A percentile compares a stretch with the other conserved stretches of the same genome.
These are phyloP conservation scores for Thecophora atra DNA, from an alignment of 2,888 invertebrate species.

Conservation along the genomic window DNA sequence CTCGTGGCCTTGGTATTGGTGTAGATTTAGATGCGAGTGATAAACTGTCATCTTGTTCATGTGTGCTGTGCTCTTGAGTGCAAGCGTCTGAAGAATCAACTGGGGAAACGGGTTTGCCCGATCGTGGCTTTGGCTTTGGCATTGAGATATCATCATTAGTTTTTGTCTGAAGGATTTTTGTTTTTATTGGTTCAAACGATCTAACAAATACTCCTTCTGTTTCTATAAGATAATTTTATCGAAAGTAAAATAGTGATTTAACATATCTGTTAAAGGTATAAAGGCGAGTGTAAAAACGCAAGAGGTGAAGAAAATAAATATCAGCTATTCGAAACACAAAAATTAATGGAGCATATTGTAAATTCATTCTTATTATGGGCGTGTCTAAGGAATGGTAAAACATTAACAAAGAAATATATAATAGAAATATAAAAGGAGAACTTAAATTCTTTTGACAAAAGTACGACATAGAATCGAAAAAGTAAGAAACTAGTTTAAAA, in stretches of 20 bases:
- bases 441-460: too few species aligned
- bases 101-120: conserved; percentile 58
- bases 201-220: conserved; percentile 62
- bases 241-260: conserved; percentile 29
- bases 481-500: too few species aligned
- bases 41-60: conserved; percentile 31
- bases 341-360: too few species aligned
- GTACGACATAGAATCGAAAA: too few species aligned
- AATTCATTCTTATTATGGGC: too few species aligned
- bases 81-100: conserved; percentile 41
- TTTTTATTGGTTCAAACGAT: conserved; percentile 58
- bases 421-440: too few species aligned
- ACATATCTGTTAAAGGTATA: neutral
- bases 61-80: conserved; percentile 2
- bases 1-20: conserved; percentile 63
- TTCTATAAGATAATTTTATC: conserved; percentile 62
- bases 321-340: too few species aligned
- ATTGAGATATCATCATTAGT: conserved; percentile 59
- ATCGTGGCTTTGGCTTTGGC: conserved; percentile 69
- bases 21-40: conserved; percentile 30
- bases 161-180: conserved; percentile 52
- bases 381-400: too few species aligned
- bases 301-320: neutral
- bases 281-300: too few species aligned
- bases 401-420: too few species aligned